These are phyloP conservation scores for Danio choprae DNA, from an alignment of 2,797 vertebrate species.

Conservation along the genomic window DNA sequence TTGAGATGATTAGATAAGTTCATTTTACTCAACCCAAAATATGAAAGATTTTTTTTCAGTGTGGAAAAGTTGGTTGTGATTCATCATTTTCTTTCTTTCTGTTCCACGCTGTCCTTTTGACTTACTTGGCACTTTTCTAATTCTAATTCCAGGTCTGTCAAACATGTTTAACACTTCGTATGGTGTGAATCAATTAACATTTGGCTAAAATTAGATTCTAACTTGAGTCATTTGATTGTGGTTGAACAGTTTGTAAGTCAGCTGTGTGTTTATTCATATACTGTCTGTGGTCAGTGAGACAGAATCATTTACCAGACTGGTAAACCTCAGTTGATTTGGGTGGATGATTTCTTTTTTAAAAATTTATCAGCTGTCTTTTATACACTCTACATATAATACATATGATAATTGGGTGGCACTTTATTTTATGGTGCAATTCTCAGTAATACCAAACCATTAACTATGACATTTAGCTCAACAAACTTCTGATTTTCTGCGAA, in stretches of 20 bases:
- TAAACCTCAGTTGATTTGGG: not conserved
- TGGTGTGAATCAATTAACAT: not conserved
- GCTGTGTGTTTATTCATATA: constrained; percentile 3
- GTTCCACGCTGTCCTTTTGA: not conserved
- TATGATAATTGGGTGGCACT: not conserved
- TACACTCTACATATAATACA: not conserved
- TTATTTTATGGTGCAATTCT: too few species aligned
- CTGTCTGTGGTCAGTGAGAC: not conserved
- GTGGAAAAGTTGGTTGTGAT: not conserved
- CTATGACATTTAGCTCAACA: too few species aligned
- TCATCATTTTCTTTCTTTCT: not conserved
- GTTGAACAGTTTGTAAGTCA: not conserved
- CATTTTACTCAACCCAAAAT: too few species aligned
- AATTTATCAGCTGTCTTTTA: not conserved
- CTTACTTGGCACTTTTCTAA: not conserved
- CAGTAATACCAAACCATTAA: too few species aligned
- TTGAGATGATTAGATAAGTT: too few species aligned
- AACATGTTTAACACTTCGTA: not conserved
- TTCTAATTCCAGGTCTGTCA: not conserved
- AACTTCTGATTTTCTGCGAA: too few species aligned
- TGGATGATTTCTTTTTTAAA: not conserved
- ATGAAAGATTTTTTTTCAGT: too few species aligned
- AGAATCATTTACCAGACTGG: not conserved
- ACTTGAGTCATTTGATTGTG: not conserved
- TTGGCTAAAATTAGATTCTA: not conserved